A percentile compares a stretch with the other conserved stretches of the same genome.
These are phyloP conservation scores for Aplysina aerophoba DNA, from an alignment of 37 sponge, comb jelly and placozoan genomes.

Conservation along the genomic window DNA sequence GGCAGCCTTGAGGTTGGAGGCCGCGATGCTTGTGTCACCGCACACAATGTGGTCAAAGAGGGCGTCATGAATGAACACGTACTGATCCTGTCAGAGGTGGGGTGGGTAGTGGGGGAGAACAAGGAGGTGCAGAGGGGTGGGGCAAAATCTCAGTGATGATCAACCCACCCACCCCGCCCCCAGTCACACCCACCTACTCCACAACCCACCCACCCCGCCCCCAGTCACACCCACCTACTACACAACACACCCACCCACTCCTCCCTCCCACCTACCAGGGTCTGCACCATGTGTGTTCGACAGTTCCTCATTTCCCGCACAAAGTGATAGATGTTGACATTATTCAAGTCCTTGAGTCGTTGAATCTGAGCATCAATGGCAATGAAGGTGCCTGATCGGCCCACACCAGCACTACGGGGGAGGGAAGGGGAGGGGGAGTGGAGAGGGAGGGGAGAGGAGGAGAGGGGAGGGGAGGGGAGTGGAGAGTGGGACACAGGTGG, in stretches of 20 bases:
- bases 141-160: too few species aligned
- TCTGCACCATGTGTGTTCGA: slow-evolving; percentile 31
- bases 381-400: slow-evolving; percentile 21
- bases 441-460: too few species aligned
- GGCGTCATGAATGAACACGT: slow-evolving; percentile 23
- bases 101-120: not conserved
- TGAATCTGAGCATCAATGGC: slow-evolving; percentile 16
- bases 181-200: too few species aligned
- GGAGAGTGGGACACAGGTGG: too few species aligned
- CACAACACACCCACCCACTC: too few species aligned
- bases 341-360: slow-evolving; percentile 12
- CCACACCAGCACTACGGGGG: slow-evolving; percentile 21
- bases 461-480: too few species aligned
- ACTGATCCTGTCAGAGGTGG: not conserved
- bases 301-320: slow-evolving; percentile 22
- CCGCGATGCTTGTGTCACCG: slow-evolving; percentile 16
- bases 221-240: too few species aligned
- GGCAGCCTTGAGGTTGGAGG: not conserved
- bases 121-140: not conserved
- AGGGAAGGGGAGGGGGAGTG: not conserved
- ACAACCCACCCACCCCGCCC: too few species aligned
- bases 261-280: slow-evolving; percentile 14
- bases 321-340: slow-evolving; percentile 11
- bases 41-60: slow-evolving; percentile 35
- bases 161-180: too few species aligned